phyloP scores from a whole-genome alignment of 2,888 invertebrate genomes.

The Mystacides longicornis region DNA sequence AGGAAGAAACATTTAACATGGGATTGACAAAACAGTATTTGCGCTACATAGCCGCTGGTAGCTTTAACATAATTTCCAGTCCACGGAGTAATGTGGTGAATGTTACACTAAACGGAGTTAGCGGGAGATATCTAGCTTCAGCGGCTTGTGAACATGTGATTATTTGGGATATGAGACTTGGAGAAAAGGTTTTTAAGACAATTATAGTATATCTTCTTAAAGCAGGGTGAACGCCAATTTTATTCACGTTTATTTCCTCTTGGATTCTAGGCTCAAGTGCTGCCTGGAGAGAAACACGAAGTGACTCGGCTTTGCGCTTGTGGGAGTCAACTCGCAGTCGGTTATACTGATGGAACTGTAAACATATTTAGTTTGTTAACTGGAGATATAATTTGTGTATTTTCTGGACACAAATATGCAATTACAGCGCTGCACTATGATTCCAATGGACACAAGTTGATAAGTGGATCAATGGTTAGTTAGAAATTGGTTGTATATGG shows the following conservation, averaged over 20 bases:
- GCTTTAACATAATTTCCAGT: slow-evolving; percentile 83
- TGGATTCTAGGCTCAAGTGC: slow-evolving; percentile 63
- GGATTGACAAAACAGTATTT: slow-evolving; percentile 92
- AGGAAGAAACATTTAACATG: slow-evolving; percentile 57
- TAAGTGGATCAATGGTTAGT: slow-evolving; percentile 61
- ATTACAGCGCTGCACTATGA: slow-evolving; percentile 81
- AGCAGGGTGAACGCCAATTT: not conserved
- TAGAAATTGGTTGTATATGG: not conserved
- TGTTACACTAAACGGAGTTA: slow-evolving; percentile 66
- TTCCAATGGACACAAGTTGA: slow-evolving; percentile 71
- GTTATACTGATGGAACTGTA: slow-evolving; percentile 84
- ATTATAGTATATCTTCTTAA: not conserved
- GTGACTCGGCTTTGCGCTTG: slow-evolving; percentile 71
- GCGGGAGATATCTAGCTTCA: slow-evolving; percentile 81
- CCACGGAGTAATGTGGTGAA: slow-evolving; percentile 72
- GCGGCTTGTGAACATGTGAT: slow-evolving; percentile 90
- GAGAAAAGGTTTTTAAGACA: slow-evolving; percentile 60
- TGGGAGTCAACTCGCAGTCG: slow-evolving; percentile 76
- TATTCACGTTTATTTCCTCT: too few species aligned
- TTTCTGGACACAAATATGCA: slow-evolving; percentile 79
- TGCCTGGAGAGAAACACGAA: slow-evolving; percentile 72
- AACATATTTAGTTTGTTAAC: slow-evolving; percentile 73
- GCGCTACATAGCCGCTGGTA: slow-evolving; percentile 74
- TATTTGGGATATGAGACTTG: slow-evolving; percentile 87
- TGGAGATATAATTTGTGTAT: slow-evolving; percentile 62